Conservation (phyloP, 2,888 invertebrate genomes). For the Antheraea assamensis region DNA sequence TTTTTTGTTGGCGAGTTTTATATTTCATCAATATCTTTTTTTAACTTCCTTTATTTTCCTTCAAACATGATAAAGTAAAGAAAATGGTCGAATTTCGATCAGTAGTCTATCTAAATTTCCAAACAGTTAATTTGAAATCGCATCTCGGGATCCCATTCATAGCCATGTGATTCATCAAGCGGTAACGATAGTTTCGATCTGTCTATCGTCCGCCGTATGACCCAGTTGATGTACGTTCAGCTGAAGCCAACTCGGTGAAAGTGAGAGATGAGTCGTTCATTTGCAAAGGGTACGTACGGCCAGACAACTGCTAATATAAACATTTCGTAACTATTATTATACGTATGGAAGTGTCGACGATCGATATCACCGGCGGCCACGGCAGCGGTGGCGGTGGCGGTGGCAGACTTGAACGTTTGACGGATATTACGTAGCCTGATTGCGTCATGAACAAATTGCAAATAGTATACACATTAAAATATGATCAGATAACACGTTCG, state of each 20-base stretch:
- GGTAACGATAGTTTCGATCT: constrained; percentile 35
- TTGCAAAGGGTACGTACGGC: constrained; percentile 52
- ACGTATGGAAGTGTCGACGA: constrained; percentile 47
- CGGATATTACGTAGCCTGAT: constrained; percentile 53
- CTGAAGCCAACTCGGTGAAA: constrained; percentile 63
- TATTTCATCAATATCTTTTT: too few species aligned
- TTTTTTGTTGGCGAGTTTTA: too few species aligned
- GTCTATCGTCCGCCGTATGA: constrained; percentile 54
- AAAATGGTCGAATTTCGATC: neutral
- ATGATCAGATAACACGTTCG: constrained; percentile 40
- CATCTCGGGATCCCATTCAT: constrained; percentile 18
- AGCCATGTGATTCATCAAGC: constrained; percentile 38
- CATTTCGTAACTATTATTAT: constrained; percentile 66
- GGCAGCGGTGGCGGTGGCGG: neutral
- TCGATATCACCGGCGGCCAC: constrained; percentile 52
- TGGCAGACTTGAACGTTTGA: constrained; percentile 44
- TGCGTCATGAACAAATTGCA: constrained; percentile 53
- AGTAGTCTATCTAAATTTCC: neutral
- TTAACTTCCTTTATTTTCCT: too few species aligned
- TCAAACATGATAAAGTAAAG: too few species aligned
- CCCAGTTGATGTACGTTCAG: constrained; percentile 55
- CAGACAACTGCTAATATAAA: constrained; percentile 54
- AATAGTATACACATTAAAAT: constrained; percentile 27
- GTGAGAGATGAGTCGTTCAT: constrained; percentile 61
- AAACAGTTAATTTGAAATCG: constrained; percentile 16